These are phyloP conservation scores for Bubalus kerabau DNA, from an alignment of 2,113 vertebrate genomes.

Conservation along the genomic window DNA sequence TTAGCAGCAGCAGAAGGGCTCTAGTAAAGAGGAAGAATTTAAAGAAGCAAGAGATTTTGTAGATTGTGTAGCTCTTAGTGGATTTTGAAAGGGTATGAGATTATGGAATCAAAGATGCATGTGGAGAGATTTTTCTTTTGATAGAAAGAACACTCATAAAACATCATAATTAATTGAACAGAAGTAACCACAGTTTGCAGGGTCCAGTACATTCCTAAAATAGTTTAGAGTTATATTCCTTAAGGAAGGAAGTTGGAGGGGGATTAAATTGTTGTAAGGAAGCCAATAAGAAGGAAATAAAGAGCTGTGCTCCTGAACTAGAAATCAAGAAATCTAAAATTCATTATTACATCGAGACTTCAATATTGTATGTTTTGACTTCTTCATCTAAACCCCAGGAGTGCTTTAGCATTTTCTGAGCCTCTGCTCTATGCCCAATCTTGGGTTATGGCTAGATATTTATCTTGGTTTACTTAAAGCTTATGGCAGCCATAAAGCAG, in stretches of 20 bases:
- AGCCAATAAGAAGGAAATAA: not conserved
- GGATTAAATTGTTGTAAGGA: not conserved
- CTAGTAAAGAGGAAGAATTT: not conserved
- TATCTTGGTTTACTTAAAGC: not conserved
- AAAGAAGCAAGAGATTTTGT: not conserved
- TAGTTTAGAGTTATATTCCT: not conserved
- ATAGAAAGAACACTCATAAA: not conserved
- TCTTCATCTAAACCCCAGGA: not conserved
- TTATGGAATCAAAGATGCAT: not conserved
- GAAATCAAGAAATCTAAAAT: not conserved
- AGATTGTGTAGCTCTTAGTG: not conserved
- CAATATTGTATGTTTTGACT: not conserved
- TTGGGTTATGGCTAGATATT: not conserved
- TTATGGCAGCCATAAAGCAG: not conserved
- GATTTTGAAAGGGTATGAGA: not conserved
- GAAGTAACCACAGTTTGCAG: not conserved
- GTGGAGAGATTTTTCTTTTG: not conserved
- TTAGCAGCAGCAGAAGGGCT: not conserved
- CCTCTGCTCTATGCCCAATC: not conserved
- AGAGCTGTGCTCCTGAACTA: not conserved
- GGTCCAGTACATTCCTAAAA: not conserved
- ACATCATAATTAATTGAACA: not conserved
- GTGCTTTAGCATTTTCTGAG: not conserved
- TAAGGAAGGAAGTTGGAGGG: not conserved
- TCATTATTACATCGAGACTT: not conserved